Evolutionary conservation across 2,797 vertebrate genomes (phyloP).

Genomic region (Mormyrops boulengeri): DNA sequence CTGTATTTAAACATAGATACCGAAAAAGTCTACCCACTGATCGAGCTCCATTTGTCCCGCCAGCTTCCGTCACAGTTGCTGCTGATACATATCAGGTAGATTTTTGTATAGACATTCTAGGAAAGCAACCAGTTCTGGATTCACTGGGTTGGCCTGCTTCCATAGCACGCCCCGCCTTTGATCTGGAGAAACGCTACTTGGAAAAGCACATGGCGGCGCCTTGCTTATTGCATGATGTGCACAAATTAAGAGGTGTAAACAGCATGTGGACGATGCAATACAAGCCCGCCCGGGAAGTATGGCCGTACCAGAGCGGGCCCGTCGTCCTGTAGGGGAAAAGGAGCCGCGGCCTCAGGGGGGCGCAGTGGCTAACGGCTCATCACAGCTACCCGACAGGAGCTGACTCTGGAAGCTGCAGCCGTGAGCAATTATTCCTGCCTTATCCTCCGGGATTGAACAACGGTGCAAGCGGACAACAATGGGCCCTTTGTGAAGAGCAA

Average conservation of each 20-base stretch:
- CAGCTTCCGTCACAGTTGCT: not conserved
- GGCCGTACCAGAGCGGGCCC: not conserved
- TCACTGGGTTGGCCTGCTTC: not conserved
- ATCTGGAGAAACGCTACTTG: not conserved
- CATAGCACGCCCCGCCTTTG: not conserved
- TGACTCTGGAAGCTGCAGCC: not conserved
- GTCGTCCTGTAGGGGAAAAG: not conserved
- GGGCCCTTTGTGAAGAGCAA: not conserved
- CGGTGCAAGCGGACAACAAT: not conserved
- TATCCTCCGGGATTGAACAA: slow-evolving; percentile 1
- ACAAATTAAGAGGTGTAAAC: not conserved
- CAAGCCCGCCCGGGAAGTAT: not conserved
- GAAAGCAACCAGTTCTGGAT: not conserved
- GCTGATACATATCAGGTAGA: not conserved
- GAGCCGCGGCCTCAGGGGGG: not conserved
- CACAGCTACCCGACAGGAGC: not conserved
- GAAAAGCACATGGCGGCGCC: not conserved
- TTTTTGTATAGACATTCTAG: not conserved
- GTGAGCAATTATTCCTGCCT: slow-evolving; percentile 18
- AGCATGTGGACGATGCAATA: not conserved
- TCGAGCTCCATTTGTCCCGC: not conserved
- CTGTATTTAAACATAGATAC: not conserved
- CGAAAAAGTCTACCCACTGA: not conserved
- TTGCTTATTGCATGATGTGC: not conserved
- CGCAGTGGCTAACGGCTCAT: not conserved